Evolutionary conservation across 2,888 invertebrate genomes (phyloP).

Genomic region (Meta bourneti): DNA sequence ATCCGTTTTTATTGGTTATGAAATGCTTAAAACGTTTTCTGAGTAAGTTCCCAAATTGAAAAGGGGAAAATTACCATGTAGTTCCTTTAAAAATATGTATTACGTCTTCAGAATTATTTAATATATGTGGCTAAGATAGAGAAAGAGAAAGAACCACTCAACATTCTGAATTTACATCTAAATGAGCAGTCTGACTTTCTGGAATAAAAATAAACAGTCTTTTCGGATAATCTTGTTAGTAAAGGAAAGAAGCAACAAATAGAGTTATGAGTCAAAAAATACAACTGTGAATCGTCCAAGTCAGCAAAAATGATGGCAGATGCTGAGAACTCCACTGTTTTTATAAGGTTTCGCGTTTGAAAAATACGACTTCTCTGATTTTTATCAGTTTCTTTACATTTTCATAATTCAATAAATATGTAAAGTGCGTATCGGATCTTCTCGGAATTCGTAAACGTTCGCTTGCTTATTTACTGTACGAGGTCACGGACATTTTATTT

Average conservation of each 20-base stretch:
- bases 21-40: neutral
- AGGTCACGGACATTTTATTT: neutral
- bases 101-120: neutral
- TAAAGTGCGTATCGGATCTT: constrained; percentile 15
- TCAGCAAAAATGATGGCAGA: constrained; percentile 58
- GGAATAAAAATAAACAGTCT: constrained; percentile 66
- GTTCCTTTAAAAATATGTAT: neutral
- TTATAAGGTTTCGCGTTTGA: constrained; percentile 60
- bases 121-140: neutral
- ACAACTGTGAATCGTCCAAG: constrained; percentile 12
- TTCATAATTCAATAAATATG: constrained; percentile 61
- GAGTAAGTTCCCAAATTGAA: neutral
- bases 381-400: constrained; percentile 48
- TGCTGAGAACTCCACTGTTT: constrained; percentile 31
- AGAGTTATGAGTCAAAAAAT: constrained; percentile 59
- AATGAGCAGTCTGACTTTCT: constrained; percentile 27
- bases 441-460: neutral
- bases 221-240: constrained; percentile 67
- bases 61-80: neutral
- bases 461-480: neutral
- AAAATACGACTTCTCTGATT: constrained; percentile 61
- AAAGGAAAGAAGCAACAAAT: constrained; percentile 47
- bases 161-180: constrained; percentile 11
- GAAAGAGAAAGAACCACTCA: neutral
- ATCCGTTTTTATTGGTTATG: neutral